A percentile compares a stretch with the other conserved stretches of the same genome.
Conservation (phyloP, 92 coral and sea anemone species). For the Zoanthus gigantus region DNA sequence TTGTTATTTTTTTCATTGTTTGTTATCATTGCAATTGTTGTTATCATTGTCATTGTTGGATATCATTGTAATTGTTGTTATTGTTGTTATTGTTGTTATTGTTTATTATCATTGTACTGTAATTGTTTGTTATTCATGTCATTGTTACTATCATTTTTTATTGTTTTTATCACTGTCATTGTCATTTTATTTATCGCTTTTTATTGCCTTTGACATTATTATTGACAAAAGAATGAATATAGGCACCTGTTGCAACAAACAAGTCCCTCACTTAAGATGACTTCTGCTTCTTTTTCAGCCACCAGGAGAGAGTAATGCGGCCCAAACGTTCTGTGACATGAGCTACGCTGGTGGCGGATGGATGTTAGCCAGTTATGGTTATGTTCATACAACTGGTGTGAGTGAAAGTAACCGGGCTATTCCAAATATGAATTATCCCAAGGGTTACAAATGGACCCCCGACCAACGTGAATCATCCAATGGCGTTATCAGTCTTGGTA, state of each 20-base stretch:
- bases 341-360: conserved; percentile 79
- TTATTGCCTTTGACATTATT: too few relatives aligned
- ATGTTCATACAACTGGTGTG: conserved; percentile 24
- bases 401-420: conserved; percentile 70
- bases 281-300: conserved; percentile 49
- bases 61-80: too few relatives aligned
- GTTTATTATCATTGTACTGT: too few relatives aligned
- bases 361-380: conserved; percentile 97
- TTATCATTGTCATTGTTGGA: too few relatives aligned
- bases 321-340: conserved; percentile 93
- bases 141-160: too few relatives aligned
- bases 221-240: neutral
- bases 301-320: conserved; percentile 76
- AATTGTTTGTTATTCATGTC: neutral
- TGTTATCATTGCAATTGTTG: too few relatives aligned
- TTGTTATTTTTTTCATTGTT: too few relatives aligned
- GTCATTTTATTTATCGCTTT: neutral
- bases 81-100: too few relatives aligned
- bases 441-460: conserved; percentile 94
- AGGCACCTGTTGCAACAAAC: too few relatives aligned
- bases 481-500: conserved; percentile 78
- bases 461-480: conserved; percentile 65
- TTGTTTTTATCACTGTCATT: neutral
- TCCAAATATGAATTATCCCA: conserved; percentile 96
- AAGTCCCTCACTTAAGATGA: neutral